Conservation (phyloP, 2,888 invertebrate genomes). For the Caenorhabditis sp. region DNA sequence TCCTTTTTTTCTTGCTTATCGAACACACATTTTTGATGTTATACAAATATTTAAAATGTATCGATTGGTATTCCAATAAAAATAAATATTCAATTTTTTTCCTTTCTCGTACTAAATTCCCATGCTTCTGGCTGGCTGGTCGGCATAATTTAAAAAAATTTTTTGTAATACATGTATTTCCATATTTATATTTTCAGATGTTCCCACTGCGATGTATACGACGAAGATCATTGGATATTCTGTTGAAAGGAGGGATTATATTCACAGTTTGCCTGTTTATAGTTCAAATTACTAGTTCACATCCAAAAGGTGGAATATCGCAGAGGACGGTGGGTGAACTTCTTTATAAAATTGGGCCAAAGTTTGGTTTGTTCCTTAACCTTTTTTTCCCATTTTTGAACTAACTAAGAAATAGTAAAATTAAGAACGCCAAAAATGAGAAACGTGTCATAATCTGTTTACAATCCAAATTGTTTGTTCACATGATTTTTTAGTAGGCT, state of each 20-base stretch:
- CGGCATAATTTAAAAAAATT: neutral
- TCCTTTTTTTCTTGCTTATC: neutral
- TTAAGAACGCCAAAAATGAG: too few relatives aligned
- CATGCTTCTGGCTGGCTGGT: neutral
- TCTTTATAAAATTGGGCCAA: too few relatives aligned
- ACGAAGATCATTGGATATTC: conserved; percentile 26
- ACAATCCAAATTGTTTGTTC: too few relatives aligned
- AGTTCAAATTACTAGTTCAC: conserved; percentile 41
- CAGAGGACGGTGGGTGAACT: conserved; percentile 12
- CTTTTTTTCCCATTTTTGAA: too few relatives aligned
- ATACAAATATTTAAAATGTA: neutral
- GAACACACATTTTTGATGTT: neutral
- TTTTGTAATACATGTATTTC: neutral
- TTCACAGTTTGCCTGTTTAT: conserved; percentile 33
- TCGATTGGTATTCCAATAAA: neutral
- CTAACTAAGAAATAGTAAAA: too few relatives aligned
- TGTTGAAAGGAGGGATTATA: conserved; percentile 31
- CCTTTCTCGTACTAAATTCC: neutral
- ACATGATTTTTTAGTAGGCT: too few relatives aligned
- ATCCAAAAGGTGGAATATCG: conserved; percentile 39
- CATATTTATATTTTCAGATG: conserved; percentile 11
- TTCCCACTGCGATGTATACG: conserved; percentile 35
- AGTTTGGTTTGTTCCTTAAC: too few relatives aligned
- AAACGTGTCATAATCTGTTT: too few relatives aligned
- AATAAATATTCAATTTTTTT: too few relatives aligned